Percentiles rank a stretch among this genome's conserved stretches.
These are phyloP conservation scores for Aegotheles bennettii DNA, from an alignment of 2,113 vertebrate genomes.

Conservation along the genomic window DNA sequence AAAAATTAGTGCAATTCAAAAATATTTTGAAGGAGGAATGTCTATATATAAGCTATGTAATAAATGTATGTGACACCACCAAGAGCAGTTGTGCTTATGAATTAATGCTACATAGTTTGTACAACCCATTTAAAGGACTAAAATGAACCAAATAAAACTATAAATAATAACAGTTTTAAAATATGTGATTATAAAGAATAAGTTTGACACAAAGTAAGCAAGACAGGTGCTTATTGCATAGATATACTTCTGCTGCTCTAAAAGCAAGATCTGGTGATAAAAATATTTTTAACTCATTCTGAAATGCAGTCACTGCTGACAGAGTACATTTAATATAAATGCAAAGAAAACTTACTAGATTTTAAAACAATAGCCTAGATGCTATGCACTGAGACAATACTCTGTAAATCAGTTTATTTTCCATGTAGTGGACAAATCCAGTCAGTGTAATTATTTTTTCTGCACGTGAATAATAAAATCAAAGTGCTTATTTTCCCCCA, in stretches of 20 bases:
- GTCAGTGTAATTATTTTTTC: slow-evolving; percentile 56
- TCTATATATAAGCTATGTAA: not conserved
- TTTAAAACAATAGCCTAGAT: slow-evolving; percentile 18
- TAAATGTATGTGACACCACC: not conserved
- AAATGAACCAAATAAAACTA: not conserved
- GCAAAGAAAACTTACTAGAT: not conserved
- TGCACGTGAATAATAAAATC: slow-evolving; percentile 64
- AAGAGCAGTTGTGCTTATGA: too few relatives aligned
- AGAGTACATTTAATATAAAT: not conserved
- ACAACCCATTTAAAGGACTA: not conserved
- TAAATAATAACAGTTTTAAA: not conserved
- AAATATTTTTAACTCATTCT: not conserved
- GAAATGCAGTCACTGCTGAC: not conserved
- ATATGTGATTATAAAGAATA: not conserved
- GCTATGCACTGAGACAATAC: not conserved
- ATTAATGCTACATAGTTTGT: not conserved
- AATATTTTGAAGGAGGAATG: not conserved
- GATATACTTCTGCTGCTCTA: not conserved
- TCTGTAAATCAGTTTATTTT: slow-evolving; percentile 39
- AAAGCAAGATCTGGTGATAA: not conserved
- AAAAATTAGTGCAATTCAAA: not conserved
- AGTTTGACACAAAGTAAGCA: not conserved
- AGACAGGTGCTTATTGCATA: not conserved
- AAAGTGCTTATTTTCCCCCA: slow-evolving; percentile 58
- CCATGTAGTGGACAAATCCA: slow-evolving; percentile 60